Base-by-base conservation (phyloP, 2,797 vertebrate species). In the Poeciliopsis paucimaculata region DNA sequence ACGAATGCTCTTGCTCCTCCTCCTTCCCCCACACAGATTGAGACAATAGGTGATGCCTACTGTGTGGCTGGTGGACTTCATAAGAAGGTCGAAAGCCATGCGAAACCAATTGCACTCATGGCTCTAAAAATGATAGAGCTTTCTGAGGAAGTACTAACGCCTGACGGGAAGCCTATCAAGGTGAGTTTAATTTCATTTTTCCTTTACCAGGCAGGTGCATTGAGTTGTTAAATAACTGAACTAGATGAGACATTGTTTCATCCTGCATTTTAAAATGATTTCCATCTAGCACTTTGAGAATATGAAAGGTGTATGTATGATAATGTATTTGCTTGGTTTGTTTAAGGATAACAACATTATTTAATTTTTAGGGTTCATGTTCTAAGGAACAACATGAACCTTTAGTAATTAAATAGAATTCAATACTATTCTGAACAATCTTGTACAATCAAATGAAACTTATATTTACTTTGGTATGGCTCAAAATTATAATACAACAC, bases 111-210 rank as follows among this genome's bases (percentile, higher is more conserved):
- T 46, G 98, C 98, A 34, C 96, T 98, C 83, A 99, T 99, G 98
- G 98, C 98, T 60, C 93, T 99, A 92, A 99, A 99, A 96, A 99
- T 99, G 98, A 99, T 99, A 95, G 98, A 99, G 72, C 97, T 99
- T 55, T 99, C 98, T 6, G 98, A 99, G 92, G 98, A 99, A 89
- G 98, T 99, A 77, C 94, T 99, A 49, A 99, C 98, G 16, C 98
- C 98, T 0, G 97, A 99, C 36, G 97, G 96, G 77, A 98, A 96
- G 87, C 97, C 98, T 34, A 99, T 99, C 91, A 97, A 99, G 97
- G 98, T 99, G 94, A 95, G 91, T 82, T 77, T 26, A 43, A 66
- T 84, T 71, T 7, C 6, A 6, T 71, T 41, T 28, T 49, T 74
- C 28, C 36, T 75, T 5, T 15, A 34, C 20, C 31, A 6, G 16